Evolutionary conservation across 2,797 vertebrate genomes (phyloP).

Genomic region (Cynopterus sphinx): DNA sequence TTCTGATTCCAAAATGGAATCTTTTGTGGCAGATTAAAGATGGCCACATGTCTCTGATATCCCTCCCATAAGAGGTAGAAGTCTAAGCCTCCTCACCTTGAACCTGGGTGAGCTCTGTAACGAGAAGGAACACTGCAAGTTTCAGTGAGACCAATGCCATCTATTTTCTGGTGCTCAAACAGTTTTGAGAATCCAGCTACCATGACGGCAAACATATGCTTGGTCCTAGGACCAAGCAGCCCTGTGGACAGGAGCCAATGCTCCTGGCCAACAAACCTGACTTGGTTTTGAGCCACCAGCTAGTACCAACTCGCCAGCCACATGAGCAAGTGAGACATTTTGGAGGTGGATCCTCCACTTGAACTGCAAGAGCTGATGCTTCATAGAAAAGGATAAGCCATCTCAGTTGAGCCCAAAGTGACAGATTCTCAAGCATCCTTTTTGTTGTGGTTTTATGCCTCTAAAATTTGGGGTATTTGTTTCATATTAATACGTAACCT

Average conservation of each 20-base stretch:
- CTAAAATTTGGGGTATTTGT: neutral
- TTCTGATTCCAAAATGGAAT: neutral
- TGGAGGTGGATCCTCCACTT: neutral
- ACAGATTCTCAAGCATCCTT: neutral
- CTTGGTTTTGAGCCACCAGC: neutral
- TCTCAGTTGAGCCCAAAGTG: neutral
- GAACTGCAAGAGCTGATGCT: neutral
- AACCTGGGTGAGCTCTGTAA: neutral
- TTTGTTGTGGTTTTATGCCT: neutral
- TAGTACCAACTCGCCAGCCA: neutral
- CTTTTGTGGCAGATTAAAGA: neutral
- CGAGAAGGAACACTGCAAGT: neutral
- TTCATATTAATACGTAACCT: neutral
- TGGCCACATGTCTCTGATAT: neutral
- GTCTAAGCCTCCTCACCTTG: neutral
- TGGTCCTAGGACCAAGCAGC: neutral
- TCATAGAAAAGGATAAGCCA: neutral
- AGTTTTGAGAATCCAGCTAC: neutral
- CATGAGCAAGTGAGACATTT: neutral
- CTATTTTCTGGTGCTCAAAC: neutral
- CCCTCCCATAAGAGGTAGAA: neutral
- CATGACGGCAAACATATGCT: neutral
- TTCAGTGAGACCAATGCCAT: neutral
- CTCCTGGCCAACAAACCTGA: neutral
- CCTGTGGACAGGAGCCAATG: neutral